Base-by-base conservation (phyloP, 2,888 invertebrate species). In the Platycnemis pennipes region DNA sequence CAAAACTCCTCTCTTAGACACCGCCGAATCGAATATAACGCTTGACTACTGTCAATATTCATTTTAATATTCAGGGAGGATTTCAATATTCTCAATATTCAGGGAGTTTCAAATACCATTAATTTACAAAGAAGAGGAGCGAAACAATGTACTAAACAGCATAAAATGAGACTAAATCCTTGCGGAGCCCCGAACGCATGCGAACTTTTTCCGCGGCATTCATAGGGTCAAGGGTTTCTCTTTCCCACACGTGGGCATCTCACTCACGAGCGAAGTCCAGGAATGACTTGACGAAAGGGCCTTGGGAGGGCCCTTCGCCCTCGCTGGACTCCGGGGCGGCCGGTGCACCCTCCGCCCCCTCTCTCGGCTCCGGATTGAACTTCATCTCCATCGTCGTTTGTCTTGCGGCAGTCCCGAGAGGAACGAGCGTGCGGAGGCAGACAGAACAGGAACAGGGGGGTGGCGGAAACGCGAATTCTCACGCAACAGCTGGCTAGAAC, bases 291-390 rank as follows among this genome's bases (percentile, higher is more conserved):
- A 91, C 44, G 22, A 91, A 44, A 3, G 63, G 91, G 13, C 91
- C 63, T 63, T 91, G 91, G 26, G 91, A 44, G 13, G 42, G n/a
- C 2, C n/a, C 44, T 0, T 44, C 7, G 42, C 91, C 37, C 53
- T 91, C 91, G 44, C 63, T 69, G 44, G 91, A 19, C 13, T 53
- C 19, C 8, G 91, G 91, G 16, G n/a, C 63, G 44, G 91, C 37
- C 13, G 91, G 91, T n/a, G 91, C 91, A 4, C 91, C 91, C 63
- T 91, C 91, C 16, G 53, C 91, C 8, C 91, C 91, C 63, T 91
- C 91, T 44, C 91, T 63, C 13, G 91, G 91, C 63, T 91, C 91
- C 63, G 91, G 44, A 69, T 91, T 91, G 91, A 91, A 91, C 91
- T 91, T 91, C 69, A 63, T 91, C 44, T 91, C 91, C 91, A 91